A percentile compares a stretch with the other conserved stretches of the same genome.
These are phyloP conservation scores for Drosophila murphyi DNA, from an alignment of 1,140 invertebrate species.

Conservation along the genomic window DNA sequence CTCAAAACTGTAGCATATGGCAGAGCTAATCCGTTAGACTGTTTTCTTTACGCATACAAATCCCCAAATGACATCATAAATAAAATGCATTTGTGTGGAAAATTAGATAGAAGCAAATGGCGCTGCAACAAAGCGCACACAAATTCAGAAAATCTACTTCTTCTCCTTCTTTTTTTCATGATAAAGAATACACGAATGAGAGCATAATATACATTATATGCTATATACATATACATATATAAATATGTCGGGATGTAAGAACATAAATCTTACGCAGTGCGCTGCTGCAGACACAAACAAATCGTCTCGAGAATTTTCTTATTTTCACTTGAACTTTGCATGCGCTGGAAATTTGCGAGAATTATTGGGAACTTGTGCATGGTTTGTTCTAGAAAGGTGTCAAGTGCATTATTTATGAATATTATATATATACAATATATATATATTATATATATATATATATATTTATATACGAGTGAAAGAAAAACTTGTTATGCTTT, in stretches of 20 bases:
- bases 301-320: constrained; percentile 57
- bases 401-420: constrained; percentile 1
- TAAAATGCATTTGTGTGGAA: constrained; percentile 76
- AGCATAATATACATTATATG: no score
- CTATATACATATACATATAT: constrained; percentile 9
- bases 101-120: constrained; percentile 62
- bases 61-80: constrained; percentile 71
- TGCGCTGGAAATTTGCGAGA: constrained; percentile 35
- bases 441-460: not conserved
- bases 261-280: constrained; percentile 66
- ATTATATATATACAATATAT: not conserved
- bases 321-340: constrained; percentile 25
- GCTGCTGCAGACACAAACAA: constrained; percentile 64
- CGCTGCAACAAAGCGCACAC: constrained; percentile 6
- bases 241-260: constrained; percentile 21
- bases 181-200: no score
- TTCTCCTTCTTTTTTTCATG: no score
- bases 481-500: not conserved
- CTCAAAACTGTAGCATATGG: not conserved
- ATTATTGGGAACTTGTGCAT: constrained; percentile 38
- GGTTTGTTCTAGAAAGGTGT: constrained; percentile 5
- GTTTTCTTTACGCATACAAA: constrained; percentile 34
- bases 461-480: not conserved
- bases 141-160: constrained; percentile 31
- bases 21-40: not conserved